Evolutionary conservation across 2,888 invertebrate genomes (phyloP).

Genomic region (Atrina japonica): DNA sequence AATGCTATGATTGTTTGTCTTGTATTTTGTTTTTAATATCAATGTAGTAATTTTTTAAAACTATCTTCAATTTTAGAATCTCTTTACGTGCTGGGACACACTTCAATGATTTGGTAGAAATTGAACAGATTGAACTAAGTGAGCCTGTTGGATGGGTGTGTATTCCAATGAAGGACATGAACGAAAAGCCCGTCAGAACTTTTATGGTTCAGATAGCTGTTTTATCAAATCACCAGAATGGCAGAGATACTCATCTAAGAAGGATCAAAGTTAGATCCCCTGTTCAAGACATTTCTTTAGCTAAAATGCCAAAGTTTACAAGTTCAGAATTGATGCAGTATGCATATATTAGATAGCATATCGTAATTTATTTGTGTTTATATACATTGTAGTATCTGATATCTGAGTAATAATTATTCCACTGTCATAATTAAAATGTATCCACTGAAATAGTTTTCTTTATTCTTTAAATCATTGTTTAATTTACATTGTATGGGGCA

Average conservation of each 20-base stretch:
- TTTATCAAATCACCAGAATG: conserved; percentile 99
- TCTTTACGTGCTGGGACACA: conserved; percentile 92
- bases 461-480: too few relatives aligned
- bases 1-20: too few relatives aligned
- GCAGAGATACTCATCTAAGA: conserved; percentile 98
- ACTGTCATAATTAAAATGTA: too few relatives aligned
- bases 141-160: conserved; percentile 99
- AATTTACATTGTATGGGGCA: too few relatives aligned
- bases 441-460: too few relatives aligned
- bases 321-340: conserved; percentile 61
- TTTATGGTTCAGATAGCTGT: conserved; percentile 85
- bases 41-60: too few relatives aligned
- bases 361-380: too few relatives aligned
- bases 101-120: conserved; percentile 97
- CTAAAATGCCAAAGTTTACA: conserved; percentile 86
- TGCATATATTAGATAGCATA: conserved; percentile 55
- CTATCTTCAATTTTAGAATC: conserved; percentile 61
- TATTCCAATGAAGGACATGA: conserved; percentile 91
- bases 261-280: conserved; percentile 98
- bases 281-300: conserved; percentile 78
- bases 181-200: conserved; percentile 91
- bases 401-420: too few relatives aligned
- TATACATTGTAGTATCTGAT: too few relatives aligned
- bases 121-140: conserved; percentile 94
- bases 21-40: too few relatives aligned